phyloP scores from a whole-genome alignment of 2,797 vertebrate genomes.

The Sebastes hubbsi region DNA sequence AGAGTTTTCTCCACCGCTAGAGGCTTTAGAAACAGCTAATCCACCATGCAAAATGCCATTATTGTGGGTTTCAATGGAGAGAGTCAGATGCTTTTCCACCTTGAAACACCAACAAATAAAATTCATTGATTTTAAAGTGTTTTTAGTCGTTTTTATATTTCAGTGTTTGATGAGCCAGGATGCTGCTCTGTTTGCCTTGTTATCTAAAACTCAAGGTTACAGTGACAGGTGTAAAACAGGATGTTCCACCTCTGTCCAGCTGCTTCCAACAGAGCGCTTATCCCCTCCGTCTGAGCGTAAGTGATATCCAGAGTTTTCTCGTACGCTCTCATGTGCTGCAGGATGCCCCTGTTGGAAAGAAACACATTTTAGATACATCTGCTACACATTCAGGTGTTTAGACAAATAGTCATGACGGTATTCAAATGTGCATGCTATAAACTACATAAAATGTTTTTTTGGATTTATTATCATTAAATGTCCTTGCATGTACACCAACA shows the following conservation, averaged over 20 bases:
- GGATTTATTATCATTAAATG: neutral
- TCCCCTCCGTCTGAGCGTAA: constrained; percentile 74
- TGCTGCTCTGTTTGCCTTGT: neutral
- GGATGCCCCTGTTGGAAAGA: constrained; percentile 63
- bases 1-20: neutral
- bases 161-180: neutral
- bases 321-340: constrained; percentile 73
- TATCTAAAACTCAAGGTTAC: neutral
- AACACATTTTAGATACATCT: neutral
- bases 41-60: neutral
- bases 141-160: neutral
- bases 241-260: constrained; percentile 78
- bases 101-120: neutral
- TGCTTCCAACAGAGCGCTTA: constrained; percentile 76
- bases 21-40: neutral
- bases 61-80: neutral
- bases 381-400: neutral
- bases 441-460: neutral
- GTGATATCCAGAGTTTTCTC: constrained; percentile 76
- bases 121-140: fast-evolving
- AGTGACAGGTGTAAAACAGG: neutral
- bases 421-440: neutral
- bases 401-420: neutral
- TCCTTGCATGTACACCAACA: too few species aligned
- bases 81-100: neutral